phyloP scores from a whole-genome alignment of 2,797 vertebrate genomes.

The Mastacembelus armatus region DNA sequence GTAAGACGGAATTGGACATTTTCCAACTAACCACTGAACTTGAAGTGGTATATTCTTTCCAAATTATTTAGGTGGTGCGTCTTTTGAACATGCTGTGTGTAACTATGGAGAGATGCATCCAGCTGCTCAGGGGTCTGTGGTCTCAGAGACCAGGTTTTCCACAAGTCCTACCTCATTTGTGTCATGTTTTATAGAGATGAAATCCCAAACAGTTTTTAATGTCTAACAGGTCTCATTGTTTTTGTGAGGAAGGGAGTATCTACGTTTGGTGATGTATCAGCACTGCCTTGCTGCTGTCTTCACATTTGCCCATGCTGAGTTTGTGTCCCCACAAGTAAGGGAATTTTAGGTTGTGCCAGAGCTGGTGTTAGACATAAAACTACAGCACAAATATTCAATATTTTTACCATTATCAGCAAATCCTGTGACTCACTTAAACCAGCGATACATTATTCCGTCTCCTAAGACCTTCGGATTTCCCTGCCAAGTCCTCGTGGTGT shows the following conservation, averaged over 20 bases:
- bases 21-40: conserved; percentile 31
- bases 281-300: background rate
- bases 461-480: no score
- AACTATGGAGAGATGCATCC: conserved; percentile 8
- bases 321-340: no score
- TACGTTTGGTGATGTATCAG: background rate
- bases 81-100: conserved; percentile 13
- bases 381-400: no score
- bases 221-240: background rate
- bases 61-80: conserved; percentile 57
- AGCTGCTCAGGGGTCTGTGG: background rate
- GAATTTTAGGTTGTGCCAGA: no score
- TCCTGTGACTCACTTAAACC: background rate
- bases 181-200: conserved; percentile 7
- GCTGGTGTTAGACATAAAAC: no score
- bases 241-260: background rate
- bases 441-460: no score
- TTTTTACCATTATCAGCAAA: background rate
- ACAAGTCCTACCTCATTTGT: background rate
- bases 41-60: conserved; percentile 33
- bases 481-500: no score
- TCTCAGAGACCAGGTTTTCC: background rate
- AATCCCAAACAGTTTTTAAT: background rate
- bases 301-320: no score
- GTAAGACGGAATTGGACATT: conserved; percentile 52